Percentiles rank a stretch among this genome's conserved stretches.
These are phyloP conservation scores for Trissonchulus latispiculum DNA, from an alignment of 2,888 invertebrate genomes.

Conservation along the genomic window DNA sequence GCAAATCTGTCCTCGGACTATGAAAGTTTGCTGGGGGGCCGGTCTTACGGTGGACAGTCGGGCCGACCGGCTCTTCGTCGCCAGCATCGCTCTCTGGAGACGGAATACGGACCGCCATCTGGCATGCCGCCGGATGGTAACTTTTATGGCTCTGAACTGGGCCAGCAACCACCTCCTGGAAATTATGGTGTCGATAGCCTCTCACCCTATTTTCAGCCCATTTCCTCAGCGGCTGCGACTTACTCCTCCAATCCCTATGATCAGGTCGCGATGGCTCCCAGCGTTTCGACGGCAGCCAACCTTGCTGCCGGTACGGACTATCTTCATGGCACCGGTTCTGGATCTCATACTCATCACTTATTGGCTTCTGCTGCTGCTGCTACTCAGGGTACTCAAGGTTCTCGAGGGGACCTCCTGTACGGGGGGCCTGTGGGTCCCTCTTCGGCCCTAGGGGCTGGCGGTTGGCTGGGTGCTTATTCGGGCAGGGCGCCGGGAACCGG, in stretches of 20 bases:
- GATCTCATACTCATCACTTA: not conserved
- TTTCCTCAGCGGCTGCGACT: not conserved
- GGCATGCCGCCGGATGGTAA: not conserved
- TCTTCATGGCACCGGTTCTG: not conserved
- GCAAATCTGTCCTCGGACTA: not conserved
- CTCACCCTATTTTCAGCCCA: too few relatives aligned
- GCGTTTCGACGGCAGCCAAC: too few relatives aligned
- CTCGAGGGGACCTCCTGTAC: not conserved
- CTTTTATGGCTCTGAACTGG: not conserved
- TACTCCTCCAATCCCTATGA: not conserved
- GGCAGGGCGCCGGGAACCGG: not conserved
- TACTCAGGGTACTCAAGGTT: not conserved
- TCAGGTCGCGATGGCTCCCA: not conserved
- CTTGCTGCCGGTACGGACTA: not conserved
- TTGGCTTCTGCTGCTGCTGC: not conserved
- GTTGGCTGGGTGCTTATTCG: not conserved
- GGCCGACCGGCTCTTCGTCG: not conserved
- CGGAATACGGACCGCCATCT: constrained; percentile 1
- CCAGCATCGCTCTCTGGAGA: constrained; percentile 16
- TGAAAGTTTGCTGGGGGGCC: not conserved
- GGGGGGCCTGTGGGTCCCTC: not conserved
- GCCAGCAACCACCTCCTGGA: too few relatives aligned
- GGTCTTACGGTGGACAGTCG: not conserved
- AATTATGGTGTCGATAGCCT: too few relatives aligned
- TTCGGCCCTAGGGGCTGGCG: not conserved